Conservation (phyloP, 2,113 vertebrate species). For the Hyperopisus bebe region DNA sequence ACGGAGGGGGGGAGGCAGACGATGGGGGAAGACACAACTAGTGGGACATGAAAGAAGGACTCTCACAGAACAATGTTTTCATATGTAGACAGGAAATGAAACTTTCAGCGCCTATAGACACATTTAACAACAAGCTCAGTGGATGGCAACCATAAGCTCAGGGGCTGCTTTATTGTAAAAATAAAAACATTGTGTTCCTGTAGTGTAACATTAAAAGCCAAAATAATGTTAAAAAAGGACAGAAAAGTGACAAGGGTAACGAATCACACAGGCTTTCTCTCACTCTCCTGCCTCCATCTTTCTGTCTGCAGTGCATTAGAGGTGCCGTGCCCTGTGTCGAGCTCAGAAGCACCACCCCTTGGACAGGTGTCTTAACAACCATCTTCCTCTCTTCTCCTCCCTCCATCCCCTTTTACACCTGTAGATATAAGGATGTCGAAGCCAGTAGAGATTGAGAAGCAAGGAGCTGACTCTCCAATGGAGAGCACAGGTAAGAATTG, state of each 20-base stretch:
- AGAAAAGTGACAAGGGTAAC: not conserved
- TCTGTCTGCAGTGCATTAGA: not conserved
- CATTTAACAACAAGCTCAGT: not conserved
- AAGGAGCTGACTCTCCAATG: slow-evolving; percentile 60
- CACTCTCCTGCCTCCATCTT: not conserved
- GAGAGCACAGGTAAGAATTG: slow-evolving; percentile 55
- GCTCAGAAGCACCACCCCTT: not conserved
- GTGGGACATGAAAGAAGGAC: not conserved
- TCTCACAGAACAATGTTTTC: slow-evolving; percentile 3
- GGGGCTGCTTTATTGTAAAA: not conserved
- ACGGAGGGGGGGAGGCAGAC: not conserved
- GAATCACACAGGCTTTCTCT: not conserved
- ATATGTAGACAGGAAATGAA: slow-evolving; percentile 21
- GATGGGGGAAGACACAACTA: not conserved
- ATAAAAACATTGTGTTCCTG: not conserved
- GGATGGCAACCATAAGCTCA: not conserved
- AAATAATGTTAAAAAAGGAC: not conserved
- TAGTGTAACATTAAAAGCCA: not conserved
- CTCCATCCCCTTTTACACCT: slow-evolving; percentile 11
- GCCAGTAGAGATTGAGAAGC: slow-evolving; percentile 61
- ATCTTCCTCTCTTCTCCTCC: not conserved
- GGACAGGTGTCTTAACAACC: not conserved
- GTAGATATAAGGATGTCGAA: slow-evolving; percentile 71
- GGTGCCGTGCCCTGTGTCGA: not conserved
- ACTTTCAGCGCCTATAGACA: not conserved